Base-by-base conservation (phyloP, 2,113 vertebrate genomes). In the Micromys minutus region DNA sequence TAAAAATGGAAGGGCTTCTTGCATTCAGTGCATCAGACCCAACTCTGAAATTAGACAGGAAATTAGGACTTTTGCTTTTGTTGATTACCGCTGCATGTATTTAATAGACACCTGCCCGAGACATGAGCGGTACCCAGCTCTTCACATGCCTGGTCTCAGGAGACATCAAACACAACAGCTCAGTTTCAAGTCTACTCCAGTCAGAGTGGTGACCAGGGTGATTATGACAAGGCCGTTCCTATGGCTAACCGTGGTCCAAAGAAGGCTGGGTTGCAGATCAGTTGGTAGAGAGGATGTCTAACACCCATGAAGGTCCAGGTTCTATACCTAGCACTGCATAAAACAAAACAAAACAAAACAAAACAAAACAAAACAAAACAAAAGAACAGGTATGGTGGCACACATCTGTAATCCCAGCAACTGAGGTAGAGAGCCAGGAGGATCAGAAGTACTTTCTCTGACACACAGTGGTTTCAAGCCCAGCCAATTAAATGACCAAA, bases 1-100 rank as follows among this genome's bases (percentile, higher is more conserved):
- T 42, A 80, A 87, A 24, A 36, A 63, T 34, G 13, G 17, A 86
- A 29, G 29, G 11, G 1, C 12, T 36, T 8, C 3, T 26, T 21
- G 72, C 11, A 1, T 4, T 16, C 7, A 26, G 21, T 0, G 22
- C 42, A 45, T 2, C 0, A 22, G 42, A 9, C n/a, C n/a, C 29
- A n/a, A 16, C 31, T 67, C 31, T 67, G 65, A 67, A 34, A 67
- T 67, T 31, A 65, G 29, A 31, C 5, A 34, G 63, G 63, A 65
- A 34, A 65, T 34, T 67, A 67, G 13, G 34, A 5, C 65, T 67
- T 67, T 67, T 36, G 65, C 65, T 36, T 67, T 36, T 15, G 31
- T 67, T 67, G 65, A 67, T 67, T 36, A 67, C 2, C 31, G 12
- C 4, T 36, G 31, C 5, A 34, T 16, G 29, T 34, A 16, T 34